Evolutionary conservation across 92 coral and sea anemone genomes (phyloP), one percentile per base, ranked within the genome.

Genomic region (Siderastrea radians): DNA sequence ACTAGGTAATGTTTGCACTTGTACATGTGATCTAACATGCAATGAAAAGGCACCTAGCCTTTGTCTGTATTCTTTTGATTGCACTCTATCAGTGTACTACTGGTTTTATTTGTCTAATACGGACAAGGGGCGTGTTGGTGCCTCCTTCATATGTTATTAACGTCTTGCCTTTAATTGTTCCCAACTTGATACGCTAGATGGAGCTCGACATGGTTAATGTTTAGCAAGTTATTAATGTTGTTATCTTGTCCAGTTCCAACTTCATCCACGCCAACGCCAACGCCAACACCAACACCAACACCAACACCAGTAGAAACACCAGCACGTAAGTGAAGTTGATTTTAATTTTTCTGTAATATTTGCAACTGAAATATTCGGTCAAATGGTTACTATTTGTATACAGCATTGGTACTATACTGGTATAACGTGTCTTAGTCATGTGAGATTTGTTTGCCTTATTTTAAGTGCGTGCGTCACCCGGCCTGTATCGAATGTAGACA

Each of bases 1-100:
- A 5, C 10, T 3, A 68, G 73, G 73, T 68, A 68, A 12, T 60
- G 65, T 57, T 86, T 19, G 15, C 84, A 89, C 72, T 78, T 48
- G 84, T 74, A 1, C 26, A 82, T 6, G 88, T 89, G 3, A 57
- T 89, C 55, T 60, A 14, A 13, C 66, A n/a, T 13, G 66, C 15
- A 61, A 13, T 61, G 66, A 6, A 9, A 9, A 0, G 10, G 13
- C 62, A 10, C 62, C 10, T 57, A 11, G 62, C 62, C 62, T 15
- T 57, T 9, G 14, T 57, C 1, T 6, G 14, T 15, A 57, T 9
- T 1, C 10, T 57, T 57, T 13, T n/a, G 66, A 10, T 14, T 10
- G 12, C n/a, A 14, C 14, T 89, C 50, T 60, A 76, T 88, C 57
- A 1, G 87, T 64, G 4, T 13, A 73, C 4, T 26, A 26, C 38